A percentile compares a stretch with the other conserved stretches of the same genome.
Conservation (phyloP, 1,140 invertebrate species). For the Hypsibius dujardini region DNA sequence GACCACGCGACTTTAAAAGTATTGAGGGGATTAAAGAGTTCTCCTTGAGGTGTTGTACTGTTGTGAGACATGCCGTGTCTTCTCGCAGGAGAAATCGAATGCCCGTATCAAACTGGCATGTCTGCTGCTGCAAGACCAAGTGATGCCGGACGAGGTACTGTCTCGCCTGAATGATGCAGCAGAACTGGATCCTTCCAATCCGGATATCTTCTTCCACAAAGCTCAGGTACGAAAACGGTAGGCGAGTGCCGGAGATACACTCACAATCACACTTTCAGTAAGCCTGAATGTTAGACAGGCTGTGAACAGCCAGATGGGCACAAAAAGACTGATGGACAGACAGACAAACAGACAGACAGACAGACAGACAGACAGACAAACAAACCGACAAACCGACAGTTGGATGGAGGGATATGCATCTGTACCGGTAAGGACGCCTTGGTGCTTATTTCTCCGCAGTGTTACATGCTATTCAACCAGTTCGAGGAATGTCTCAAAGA, state of each 20-base stretch:
- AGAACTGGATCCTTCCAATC: background rate
- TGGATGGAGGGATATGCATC: no score
- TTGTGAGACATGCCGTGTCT: background rate
- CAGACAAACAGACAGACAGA: no score
- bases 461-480: background rate
- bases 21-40: background rate
- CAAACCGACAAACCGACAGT: no score
- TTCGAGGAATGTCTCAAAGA: background rate
- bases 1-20: background rate
- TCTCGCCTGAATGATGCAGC: background rate
- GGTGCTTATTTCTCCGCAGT: background rate
- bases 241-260: no score
- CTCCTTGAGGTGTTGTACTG: background rate
- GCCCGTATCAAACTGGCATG: constrained; percentile 1
- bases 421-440: no score
- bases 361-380: no score
- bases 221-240: background rate
- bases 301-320: no score
- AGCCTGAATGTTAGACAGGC: no score
- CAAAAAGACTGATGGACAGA: no score
- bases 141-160: background rate
- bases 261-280: no score
- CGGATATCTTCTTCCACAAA: constrained; percentile 6
- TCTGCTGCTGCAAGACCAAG: background rate
- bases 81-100: constrained; percentile 5